phyloP scores from a whole-genome alignment of 2,113 vertebrate species.

The Corythoichthys intestinalis region DNA sequence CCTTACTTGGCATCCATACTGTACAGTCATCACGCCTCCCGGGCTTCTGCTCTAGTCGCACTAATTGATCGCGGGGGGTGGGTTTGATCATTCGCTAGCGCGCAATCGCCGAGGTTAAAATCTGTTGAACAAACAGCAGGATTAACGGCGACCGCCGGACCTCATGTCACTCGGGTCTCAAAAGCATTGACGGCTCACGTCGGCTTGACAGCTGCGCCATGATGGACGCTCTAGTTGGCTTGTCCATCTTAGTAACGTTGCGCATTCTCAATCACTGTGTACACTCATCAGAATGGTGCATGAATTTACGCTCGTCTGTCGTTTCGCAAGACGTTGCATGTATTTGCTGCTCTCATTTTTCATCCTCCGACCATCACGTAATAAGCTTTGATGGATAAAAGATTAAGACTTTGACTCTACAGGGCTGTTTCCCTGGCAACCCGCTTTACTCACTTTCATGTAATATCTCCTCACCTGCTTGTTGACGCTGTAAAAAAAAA shows the following conservation, averaged over 20 bases:
- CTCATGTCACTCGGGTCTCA: slow-evolving; percentile 9
- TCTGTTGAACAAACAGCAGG: slow-evolving; percentile 36
- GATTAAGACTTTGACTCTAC: slow-evolving; percentile 48
- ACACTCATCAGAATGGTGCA: too few species aligned
- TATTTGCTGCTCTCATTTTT: neutral
- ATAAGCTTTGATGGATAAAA: slow-evolving; percentile 61
- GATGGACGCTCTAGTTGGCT: slow-evolving; percentile 8
- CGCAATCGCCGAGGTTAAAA: slow-evolving; percentile 27
- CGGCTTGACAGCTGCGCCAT: slow-evolving; percentile 21
- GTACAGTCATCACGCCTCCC: slow-evolving; percentile 36
- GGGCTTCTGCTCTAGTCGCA: slow-evolving; percentile 29
- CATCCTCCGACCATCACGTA: slow-evolving; percentile 19
- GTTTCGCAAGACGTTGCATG: slow-evolving; percentile 1
- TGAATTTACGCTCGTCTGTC: slow-evolving; percentile 16
- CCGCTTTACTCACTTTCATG: slow-evolving; percentile 53
- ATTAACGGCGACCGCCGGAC: slow-evolving; percentile 35
- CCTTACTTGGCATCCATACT: slow-evolving; percentile 9
- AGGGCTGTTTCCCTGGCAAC: slow-evolving; percentile 74
- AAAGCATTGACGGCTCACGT: slow-evolving; percentile 28
- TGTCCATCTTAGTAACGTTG: slow-evolving; percentile 32
- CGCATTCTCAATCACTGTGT: too few species aligned
- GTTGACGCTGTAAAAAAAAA: slow-evolving; percentile 28
- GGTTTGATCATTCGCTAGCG: slow-evolving; percentile 38
- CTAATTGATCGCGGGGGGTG: slow-evolving; percentile 48
- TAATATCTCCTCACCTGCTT: slow-evolving; percentile 50